phyloP scores from a whole-genome alignment of 2,113 vertebrate species.

The Myrmophylax atrothorax region DNA sequence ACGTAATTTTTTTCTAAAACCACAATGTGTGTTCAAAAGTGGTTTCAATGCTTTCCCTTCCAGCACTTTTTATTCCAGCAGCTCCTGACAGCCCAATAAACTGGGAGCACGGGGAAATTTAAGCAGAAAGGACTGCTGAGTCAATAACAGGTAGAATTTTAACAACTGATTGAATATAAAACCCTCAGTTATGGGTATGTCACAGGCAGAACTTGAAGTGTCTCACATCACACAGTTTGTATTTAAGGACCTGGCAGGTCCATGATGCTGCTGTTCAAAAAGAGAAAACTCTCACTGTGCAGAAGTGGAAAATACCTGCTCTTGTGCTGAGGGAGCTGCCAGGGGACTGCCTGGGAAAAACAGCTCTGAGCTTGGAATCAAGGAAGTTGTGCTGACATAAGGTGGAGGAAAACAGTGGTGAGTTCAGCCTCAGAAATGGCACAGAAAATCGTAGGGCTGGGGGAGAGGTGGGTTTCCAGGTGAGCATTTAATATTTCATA shows the following conservation, averaged over 20 bases:
- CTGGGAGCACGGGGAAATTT: not conserved
- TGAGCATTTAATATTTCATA: not conserved
- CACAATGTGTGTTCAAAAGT: rapidly evolving
- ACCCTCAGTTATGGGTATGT: not conserved
- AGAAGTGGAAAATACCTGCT: slow-evolving; percentile 20
- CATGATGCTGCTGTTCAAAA: not conserved
- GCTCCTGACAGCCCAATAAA: not conserved
- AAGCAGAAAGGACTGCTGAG: not conserved
- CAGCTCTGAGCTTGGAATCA: not conserved
- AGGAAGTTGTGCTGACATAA: not conserved
- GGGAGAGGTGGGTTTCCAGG: not conserved
- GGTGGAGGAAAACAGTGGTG: not conserved
- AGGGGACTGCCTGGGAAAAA: not conserved
- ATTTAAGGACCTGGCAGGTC: not conserved
- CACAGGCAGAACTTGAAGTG: not conserved
- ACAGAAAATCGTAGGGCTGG: not conserved
- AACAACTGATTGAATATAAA: not conserved
- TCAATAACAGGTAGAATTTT: not conserved
- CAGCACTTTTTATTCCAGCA: not conserved
- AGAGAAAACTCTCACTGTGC: not conserved
- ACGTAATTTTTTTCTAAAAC: not conserved
- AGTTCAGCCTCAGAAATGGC: not conserved
- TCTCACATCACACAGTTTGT: not conserved
- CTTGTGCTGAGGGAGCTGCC: slow-evolving; percentile 20
- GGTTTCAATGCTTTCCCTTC: not conserved